Evolutionary conservation across 2,888 invertebrate species (phyloP).

Genomic region (Ernsta delagoae): DNA sequence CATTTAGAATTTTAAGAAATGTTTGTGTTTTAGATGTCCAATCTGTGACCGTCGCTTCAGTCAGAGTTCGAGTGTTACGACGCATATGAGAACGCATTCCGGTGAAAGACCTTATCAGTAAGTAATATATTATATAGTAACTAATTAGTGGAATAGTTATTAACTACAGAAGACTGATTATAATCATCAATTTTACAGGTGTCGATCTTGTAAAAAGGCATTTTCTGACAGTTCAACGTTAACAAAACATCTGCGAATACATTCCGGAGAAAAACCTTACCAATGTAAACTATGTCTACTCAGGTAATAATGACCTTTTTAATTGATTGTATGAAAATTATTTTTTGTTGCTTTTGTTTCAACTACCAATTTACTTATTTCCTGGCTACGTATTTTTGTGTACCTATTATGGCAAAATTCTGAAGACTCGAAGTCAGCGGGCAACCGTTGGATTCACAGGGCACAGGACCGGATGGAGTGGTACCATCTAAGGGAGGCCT

Average conservation of each 20-base stretch:
- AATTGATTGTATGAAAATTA: neutral
- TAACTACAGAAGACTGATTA: too few species aligned
- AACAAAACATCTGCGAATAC: slow-evolving; percentile 97
- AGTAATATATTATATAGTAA: slow-evolving; percentile 44
- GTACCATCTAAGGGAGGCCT: too few species aligned
- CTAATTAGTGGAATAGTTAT: too few species aligned
- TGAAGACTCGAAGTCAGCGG: too few species aligned
- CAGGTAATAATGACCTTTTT: slow-evolving; percentile 70
- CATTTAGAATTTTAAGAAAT: too few species aligned
- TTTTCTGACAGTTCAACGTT: slow-evolving; percentile 99
- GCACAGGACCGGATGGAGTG: too few species aligned
- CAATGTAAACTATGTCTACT: slow-evolving; percentile 98
- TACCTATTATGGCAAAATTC: too few species aligned
- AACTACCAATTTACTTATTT: too few species aligned
- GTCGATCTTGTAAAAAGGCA: slow-evolving; percentile 98
- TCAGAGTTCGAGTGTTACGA: slow-evolving; percentile 97
- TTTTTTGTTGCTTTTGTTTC: neutral
- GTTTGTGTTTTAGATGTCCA: slow-evolving; percentile 88
- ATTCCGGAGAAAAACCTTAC: slow-evolving; percentile 97
- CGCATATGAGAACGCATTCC: slow-evolving; percentile 99
- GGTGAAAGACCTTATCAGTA: slow-evolving; percentile 97
- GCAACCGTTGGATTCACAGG: too few species aligned
- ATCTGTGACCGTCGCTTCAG: slow-evolving; percentile 98
- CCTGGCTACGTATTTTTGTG: too few species aligned
- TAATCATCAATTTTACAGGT: slow-evolving; percentile 74